Conservation (phyloP, 2,888 invertebrate species). For the Scaptomyza flava region DNA sequence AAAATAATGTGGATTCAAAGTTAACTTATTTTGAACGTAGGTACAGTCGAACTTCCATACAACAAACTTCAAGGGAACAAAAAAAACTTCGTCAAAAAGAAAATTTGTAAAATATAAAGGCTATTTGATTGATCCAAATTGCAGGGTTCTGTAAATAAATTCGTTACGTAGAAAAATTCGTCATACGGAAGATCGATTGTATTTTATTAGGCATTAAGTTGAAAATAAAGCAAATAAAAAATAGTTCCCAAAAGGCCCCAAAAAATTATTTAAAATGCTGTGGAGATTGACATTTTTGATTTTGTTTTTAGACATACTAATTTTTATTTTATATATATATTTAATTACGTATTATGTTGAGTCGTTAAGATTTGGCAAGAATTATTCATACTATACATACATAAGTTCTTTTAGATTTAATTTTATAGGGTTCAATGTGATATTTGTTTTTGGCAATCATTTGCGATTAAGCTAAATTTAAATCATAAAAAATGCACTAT, state of each 20-base stretch:
- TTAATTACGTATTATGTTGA: constrained; percentile 73
- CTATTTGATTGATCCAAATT: no score
- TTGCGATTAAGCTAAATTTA: constrained; percentile 18
- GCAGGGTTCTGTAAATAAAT: no score
- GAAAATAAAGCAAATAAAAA: no score
- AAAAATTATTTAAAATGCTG: constrained; percentile 3
- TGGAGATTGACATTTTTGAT: constrained; percentile 12
- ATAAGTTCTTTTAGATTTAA: constrained; percentile 15
- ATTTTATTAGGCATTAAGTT: not conserved
- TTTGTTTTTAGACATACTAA: constrained; percentile 44
- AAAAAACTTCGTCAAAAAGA: no score
- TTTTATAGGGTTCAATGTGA: constrained; percentile 18
- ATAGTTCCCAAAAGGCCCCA: not conserved
- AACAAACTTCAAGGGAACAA: no score
- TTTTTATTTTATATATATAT: constrained; percentile 46
- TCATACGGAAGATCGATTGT: no score
- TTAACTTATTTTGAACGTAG: not conserved
- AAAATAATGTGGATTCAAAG: not conserved
- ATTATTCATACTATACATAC: constrained; percentile 49
- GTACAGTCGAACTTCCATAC: no score
- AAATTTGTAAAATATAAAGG: no score
- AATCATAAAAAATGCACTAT: constrained; percentile 45
- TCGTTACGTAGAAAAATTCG: no score
- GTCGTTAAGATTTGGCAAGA: constrained; percentile 51
- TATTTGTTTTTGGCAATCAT: constrained; percentile 15